Evolutionary conservation across 2,888 invertebrate genomes (phyloP), one percentile per base, ranked within the genome.

Genomic region (Harpagoxenus sublaevis): DNA sequence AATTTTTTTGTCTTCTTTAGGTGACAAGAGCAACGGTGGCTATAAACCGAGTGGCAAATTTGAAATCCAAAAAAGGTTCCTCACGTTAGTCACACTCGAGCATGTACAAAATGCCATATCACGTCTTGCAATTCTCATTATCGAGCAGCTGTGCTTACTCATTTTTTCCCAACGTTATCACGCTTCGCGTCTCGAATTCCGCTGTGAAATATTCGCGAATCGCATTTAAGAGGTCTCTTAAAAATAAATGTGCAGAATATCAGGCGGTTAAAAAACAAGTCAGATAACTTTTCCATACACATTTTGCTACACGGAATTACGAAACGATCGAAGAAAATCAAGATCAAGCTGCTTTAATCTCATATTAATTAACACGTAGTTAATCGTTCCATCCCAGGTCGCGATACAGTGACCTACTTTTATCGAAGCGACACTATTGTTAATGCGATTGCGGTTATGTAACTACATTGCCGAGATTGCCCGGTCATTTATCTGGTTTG

Each of bases 351-450:
- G 66, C 71, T 83, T 87, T 91, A 91, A 91, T 91, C 83, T 84
- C 62, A 91, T 92, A 91, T 92, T 90, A 92, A 91, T 92, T 90
- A 86, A 68, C 77, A 81, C 84, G 65, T 78, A 74, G 81, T 86
- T 86, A 88, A 91, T 91, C 88, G 86, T 84, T 84, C 83, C 82
- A 86, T 87, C 81, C 83, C 71, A 84, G 75, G 79, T 87, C 87
- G 82, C 83, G 89, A 91, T 89, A 90, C 91, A 89, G 88, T 90
- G 94, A 93, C 92, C 93, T 89, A 92, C 84, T 93, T 94, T 85
- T 84, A 91, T 86, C 75, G 84, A 73, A 8, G 35, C 35, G 78
- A 60, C 87, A 89, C 86, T 89, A 92, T 88, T 91, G 87, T 89
- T 89, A 86, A 86, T 88, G 86, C 88, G 86, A 92, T 92, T 85